A percentile compares a stretch with the other conserved stretches of the same genome.
phyloP scores from a whole-genome alignment of 2,113 vertebrate genomes.

The Rhodinocichla rosea region DNA sequence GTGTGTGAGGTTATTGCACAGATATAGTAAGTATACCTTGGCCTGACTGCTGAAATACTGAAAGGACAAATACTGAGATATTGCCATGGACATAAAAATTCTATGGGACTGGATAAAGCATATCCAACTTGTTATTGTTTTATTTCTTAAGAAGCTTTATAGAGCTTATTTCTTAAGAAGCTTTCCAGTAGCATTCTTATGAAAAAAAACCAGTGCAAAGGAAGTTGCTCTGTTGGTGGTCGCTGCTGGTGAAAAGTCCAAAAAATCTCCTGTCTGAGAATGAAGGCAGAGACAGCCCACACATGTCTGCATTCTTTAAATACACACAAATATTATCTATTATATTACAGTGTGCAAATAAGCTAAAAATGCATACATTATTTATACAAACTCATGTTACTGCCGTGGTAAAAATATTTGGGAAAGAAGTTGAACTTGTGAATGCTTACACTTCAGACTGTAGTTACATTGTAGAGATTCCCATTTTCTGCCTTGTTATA shows the following conservation, averaged over 20 bases:
- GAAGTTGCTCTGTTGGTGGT: slow-evolving; percentile 19
- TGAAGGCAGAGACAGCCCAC: neutral
- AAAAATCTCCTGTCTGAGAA: neutral
- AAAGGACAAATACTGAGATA: neutral
- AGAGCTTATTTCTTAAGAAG: slow-evolving; percentile 32
- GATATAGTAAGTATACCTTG: neutral
- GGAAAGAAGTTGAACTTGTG: slow-evolving; percentile 38
- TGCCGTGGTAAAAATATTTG: neutral
- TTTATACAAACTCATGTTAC: slow-evolving; percentile 46
- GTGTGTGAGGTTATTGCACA: neutral
- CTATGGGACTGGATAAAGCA: neutral
- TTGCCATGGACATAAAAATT: neutral
- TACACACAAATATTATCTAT: neutral
- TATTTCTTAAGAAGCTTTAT: slow-evolving; percentile 39
- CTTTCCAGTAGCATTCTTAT: slow-evolving; percentile 2
- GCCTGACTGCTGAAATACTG: neutral
- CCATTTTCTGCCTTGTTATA: slow-evolving; percentile 35
- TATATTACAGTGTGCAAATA: neutral
- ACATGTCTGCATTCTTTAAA: neutral
- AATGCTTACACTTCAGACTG: neutral
- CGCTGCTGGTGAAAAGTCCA: neutral
- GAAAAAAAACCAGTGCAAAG: neutral
- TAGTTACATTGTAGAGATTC: neutral
- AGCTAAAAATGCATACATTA: slow-evolving; percentile 17
- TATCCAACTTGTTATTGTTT: slow-evolving; percentile 4